These are phyloP conservation scores for Macrostomum lignano DNA, from an alignment of 1,140 invertebrate genomes.

Conservation along the genomic window DNA sequence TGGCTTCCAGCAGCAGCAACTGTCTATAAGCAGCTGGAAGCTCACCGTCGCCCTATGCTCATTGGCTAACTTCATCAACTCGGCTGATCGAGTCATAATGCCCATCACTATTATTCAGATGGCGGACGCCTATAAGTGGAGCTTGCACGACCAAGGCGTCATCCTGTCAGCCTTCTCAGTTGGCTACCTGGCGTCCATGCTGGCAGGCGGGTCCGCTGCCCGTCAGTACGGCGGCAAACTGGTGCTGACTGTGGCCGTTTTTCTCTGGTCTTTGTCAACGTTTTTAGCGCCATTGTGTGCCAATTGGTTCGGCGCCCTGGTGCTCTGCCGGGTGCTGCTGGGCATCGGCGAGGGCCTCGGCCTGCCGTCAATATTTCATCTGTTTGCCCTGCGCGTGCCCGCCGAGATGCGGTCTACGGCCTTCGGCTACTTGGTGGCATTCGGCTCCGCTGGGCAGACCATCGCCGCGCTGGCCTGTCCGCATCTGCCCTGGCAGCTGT, in stretches of 20 bases:
- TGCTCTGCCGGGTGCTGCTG: conserved; percentile 37
- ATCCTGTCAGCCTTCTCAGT: conserved; percentile 47
- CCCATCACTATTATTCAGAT: conserved; percentile 48
- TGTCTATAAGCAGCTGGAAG: no score
- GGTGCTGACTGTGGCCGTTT: conserved; percentile 39
- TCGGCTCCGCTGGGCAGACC: conserved; percentile 45
- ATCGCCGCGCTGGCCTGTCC: conserved; percentile 38
- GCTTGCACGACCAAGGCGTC: conserved; percentile 43
- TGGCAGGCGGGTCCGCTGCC: conserved; percentile 39
- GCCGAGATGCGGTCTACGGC: conserved; percentile 43
- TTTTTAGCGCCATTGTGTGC: conserved; percentile 41
- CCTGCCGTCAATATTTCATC: conserved; percentile 47
- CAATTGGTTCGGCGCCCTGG: conserved; percentile 35
- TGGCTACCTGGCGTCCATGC: conserved; percentile 49
- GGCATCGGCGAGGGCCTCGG: conserved; percentile 48
- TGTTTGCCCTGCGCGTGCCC: conserved; percentile 44
- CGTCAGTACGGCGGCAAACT: conserved; percentile 42
- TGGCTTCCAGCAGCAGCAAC: no score
- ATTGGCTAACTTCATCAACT: conserved; percentile 47
- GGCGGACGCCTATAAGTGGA: conserved; percentile 44
- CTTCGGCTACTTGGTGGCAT: conserved; percentile 44
- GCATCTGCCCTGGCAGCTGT: conserved; percentile 38
- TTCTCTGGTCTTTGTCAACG: conserved; percentile 46
- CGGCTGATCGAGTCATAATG: conserved; percentile 49
- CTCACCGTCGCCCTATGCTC: no score